These are phyloP conservation scores for Panorpa germanica DNA, from an alignment of 2,888 invertebrate genomes.

Conservation along the genomic window DNA sequence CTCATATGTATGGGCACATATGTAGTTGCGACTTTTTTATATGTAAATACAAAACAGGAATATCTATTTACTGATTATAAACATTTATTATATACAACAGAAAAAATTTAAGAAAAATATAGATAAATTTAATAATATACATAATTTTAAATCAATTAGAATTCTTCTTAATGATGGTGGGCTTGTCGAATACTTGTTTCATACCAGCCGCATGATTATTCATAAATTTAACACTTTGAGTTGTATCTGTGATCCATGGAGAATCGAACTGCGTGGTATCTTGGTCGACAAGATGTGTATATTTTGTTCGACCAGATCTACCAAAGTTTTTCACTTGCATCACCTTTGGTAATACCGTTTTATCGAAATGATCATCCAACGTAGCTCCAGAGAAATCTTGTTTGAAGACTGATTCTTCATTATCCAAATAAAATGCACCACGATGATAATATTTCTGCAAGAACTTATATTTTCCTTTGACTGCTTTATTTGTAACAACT, in stretches of 20 bases:
- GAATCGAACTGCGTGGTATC: conserved; percentile 97
- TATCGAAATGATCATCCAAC: conserved; percentile 97
- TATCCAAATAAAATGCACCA: conserved; percentile 94
- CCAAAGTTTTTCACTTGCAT: conserved; percentile 99
- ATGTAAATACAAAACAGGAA: too few species aligned
- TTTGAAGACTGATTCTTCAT: conserved; percentile 77
- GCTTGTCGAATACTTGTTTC: conserved; percentile 82
- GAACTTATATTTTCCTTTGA: conserved; percentile 98
- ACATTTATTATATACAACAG: too few species aligned
- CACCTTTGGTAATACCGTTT: conserved; percentile 94
- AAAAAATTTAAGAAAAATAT: too few species aligned
- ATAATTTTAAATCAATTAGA: too few species aligned
- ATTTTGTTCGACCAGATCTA: conserved; percentile 94
- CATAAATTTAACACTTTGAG: conserved; percentile 73
- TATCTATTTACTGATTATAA: too few species aligned
- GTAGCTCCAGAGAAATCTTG: conserved; percentile 92
- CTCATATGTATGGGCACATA: too few species aligned
- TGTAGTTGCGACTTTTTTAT: too few species aligned
- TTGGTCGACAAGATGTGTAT: conserved; percentile 97
- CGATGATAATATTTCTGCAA: conserved; percentile 99
- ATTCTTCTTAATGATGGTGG: conserved; percentile 35
- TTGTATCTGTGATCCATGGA: conserved; percentile 88
- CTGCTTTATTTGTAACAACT: conserved; percentile 78
- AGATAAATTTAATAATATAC: too few species aligned
- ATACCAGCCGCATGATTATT: conserved; percentile 80